Evolutionary conservation across 2,113 vertebrate species (phyloP), one percentile per base, ranked within the genome.

Genomic region (Hippocampus comes): DNA sequence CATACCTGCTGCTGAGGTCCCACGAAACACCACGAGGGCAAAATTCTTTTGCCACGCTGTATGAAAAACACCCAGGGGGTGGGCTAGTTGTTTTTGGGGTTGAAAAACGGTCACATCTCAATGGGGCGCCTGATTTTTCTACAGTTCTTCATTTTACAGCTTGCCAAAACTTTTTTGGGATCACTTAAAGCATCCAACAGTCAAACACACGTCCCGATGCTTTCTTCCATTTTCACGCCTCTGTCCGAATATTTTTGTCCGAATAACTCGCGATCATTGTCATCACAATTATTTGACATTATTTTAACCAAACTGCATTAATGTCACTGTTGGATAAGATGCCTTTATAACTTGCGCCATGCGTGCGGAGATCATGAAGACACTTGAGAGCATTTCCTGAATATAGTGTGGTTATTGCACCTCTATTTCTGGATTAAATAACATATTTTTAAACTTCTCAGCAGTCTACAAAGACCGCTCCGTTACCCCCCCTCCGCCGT

Each of bases 1-100:
- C 56, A 30, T 25, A 83, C 78, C 78, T 78, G 67, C 30, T 11
- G 38, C 61, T 42, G 43, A 46, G 9, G 17, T 53, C 72, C 38
- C 11, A 7, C 30, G 46, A 76, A 69, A 43, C 10, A 18, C 15
- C 18, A 66, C 23, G 20, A 18, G 23, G n/a, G 11, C 6, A 46
- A 65, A 66, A 66, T n/a, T 14, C 3, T 23, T 64, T 20, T 20
- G 56, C 8, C 2, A 41, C 41, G 14, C 2, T 5, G 63, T 46
- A 14, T 18, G 9, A 23, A 65, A 23, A 66, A 9, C 12, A 49
- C 27, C n/a, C 4, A 9, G 14, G 53, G 21, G 53, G 8, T 21
- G 21, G 53, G 42, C 15, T 66, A 27, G 23, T 6, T 38, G 34
- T 38, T 38, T 38, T 38, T 6, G 34, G 34, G 30, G 30, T 34